Base-by-base conservation (phyloP, 1,140 invertebrate genomes). In the Lutraria rhynchaena region DNA sequence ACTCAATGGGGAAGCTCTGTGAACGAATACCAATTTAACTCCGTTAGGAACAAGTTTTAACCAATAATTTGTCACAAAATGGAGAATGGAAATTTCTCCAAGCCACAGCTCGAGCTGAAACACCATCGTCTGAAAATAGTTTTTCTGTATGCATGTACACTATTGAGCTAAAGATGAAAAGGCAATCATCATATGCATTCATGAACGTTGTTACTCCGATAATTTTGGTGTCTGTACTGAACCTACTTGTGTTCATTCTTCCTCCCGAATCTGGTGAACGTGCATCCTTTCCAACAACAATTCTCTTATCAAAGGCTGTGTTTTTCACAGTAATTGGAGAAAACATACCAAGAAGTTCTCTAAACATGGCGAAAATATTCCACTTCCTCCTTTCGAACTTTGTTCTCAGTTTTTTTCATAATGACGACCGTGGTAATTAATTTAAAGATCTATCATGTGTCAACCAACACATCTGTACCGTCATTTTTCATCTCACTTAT, bases 231-330 rank as follows among this genome's bases (percentile, higher is more conserved):
- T 93, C 93, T 0, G 87, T 91, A 7, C 87, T 94, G 3, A 93
- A 93, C 3, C 87, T 94, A 13, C 88, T 94, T 0, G 93, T 93
- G 17, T 94, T 94, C 89, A 92, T 92, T 81, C 86, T 94, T n/a
- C 94, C 94, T 5, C 92, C 93, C 0, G 93, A 94, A 67, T 92
- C 92, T 3, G 94, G 94, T 0, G 94, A 94, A 86, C 93, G 94
- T 81, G 92, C 94, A 19, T 92, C 93, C 15, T 92, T 94, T 17
- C 93, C 93, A 41, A 88, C 94, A 22, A 94, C 94, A 5, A 92
- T 94, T 22, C 88, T 94, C 2, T 89, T 94, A 1, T 92, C 94
- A 0, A 93, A 94, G 78, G 93, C 92, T 44, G 93, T 94, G 27
- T 94, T 94, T 85, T 93, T 94, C 90, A 87, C 94, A 41, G 92